phyloP scores from a whole-genome alignment of 2,113 vertebrate species.

The Thamnaconus septentrionalis region DNA sequence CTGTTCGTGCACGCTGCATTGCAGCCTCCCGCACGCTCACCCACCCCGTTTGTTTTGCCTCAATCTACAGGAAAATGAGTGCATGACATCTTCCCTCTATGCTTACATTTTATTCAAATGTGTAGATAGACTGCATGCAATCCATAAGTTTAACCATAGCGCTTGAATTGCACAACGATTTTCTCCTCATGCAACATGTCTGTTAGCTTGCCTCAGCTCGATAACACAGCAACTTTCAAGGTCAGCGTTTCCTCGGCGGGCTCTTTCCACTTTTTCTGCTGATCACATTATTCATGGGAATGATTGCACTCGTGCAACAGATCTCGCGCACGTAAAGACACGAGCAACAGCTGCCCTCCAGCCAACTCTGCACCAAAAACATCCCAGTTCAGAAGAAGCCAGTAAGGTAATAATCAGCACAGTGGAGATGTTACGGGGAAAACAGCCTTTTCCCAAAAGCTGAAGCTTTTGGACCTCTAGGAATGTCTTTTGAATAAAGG shows the following conservation, averaged over 20 bases:
- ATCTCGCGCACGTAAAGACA: constrained; percentile 46
- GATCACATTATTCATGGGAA: constrained; percentile 37
- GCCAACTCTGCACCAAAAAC: constrained; percentile 47
- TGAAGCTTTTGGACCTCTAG: neutral
- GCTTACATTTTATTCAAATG: neutral
- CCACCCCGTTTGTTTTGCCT: neutral
- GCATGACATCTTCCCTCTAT: neutral
- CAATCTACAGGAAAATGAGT: constrained; percentile 4
- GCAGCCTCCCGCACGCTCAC: too few species aligned
- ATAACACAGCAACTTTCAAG: constrained; percentile 22
- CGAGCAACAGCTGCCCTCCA: constrained; percentile 51
- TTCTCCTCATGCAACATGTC: constrained; percentile 1
- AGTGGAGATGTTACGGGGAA: constrained; percentile 4
- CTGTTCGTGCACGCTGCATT: constrained; percentile 7
- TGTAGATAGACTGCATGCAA: neutral
- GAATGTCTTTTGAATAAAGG: neutral
- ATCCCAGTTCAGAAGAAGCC: constrained; percentile 41
- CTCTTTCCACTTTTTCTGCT: constrained; percentile 23
- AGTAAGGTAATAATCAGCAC: constrained; percentile 36
- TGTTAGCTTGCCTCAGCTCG: constrained; percentile 2
- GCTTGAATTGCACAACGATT: neutral
- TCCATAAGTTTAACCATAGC: neutral
- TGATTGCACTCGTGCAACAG: constrained; percentile 33
- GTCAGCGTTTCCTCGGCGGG: constrained; percentile 12
- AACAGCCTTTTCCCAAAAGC: constrained; percentile 4